Percentiles rank a stretch among this genome's conserved stretches.
phyloP scores from a whole-genome alignment of 2,888 invertebrate genomes.

The Erebia palarica region DNA sequence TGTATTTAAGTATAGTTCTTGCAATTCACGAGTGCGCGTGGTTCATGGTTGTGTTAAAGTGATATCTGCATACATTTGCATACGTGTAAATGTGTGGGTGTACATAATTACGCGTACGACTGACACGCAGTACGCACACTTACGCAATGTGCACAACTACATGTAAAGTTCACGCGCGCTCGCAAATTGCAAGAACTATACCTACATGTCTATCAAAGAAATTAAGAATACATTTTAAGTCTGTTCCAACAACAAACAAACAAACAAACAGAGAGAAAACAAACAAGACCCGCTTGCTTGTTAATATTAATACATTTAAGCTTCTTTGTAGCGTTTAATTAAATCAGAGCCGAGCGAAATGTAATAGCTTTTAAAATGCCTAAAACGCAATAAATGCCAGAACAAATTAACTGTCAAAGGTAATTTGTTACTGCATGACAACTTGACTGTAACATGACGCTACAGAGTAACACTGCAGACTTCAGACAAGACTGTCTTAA shows the following conservation, averaged over 20 bases:
- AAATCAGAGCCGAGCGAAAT: slow-evolving; percentile 14
- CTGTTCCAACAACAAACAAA: neutral
- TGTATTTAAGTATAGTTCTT: too few species aligned
- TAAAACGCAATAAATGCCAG: slow-evolving; percentile 24
- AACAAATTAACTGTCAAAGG: slow-evolving; percentile 36
- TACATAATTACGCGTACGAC: too few species aligned
- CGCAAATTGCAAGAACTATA: too few species aligned
- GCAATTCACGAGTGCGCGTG: too few species aligned
- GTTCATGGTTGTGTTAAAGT: too few species aligned
- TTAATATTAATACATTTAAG: neutral
- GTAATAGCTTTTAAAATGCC: slow-evolving; percentile 28
- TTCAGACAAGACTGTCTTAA: slow-evolving; percentile 12
- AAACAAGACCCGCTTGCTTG: neutral
- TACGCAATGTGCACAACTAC: too few species aligned
- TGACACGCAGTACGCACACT: too few species aligned
- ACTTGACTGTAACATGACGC: slow-evolving; percentile 26
- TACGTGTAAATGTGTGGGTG: too few species aligned
- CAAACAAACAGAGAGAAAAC: neutral
- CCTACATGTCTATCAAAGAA: too few species aligned
- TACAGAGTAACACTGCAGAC: neutral
- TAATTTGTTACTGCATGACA: slow-evolving; percentile 24
- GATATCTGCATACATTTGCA: too few species aligned
- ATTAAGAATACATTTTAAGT: too few species aligned
- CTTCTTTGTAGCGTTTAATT: slow-evolving; percentile 20
- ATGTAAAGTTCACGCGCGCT: too few species aligned